A percentile compares a stretch with the other conserved stretches of the same genome.
Evolutionary conservation across 1,140 invertebrate genomes (phyloP).

Genomic region (Sipha flava): DNA sequence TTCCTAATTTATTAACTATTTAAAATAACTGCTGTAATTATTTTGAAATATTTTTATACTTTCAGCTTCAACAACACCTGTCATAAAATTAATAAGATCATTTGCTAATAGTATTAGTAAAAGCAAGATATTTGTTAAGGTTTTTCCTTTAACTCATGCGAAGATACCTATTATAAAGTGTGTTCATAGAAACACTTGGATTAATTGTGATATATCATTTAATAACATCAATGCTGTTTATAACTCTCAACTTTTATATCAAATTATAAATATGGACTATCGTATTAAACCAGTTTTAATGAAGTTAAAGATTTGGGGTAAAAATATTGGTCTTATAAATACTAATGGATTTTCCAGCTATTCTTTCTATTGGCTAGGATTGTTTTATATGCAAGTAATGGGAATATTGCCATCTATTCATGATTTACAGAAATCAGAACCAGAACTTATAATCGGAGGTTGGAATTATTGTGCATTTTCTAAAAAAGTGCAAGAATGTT

Average conservation of each 20-base stretch:
- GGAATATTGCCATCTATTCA: neutral
- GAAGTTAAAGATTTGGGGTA: constrained; percentile 1
- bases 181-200: constrained; percentile 42
- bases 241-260: neutral
- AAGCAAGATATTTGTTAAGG: constrained; percentile 38
- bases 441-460: neutral
- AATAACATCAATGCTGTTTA: constrained; percentile 36
- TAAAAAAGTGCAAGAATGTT: neutral
- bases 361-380: constrained; percentile 12
- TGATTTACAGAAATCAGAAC: constrained; percentile 4
- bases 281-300: neutral
- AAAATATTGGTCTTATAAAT: neutral
- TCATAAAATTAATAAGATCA: neutral
- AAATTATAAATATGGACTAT: neutral
- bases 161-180: constrained; percentile 52
- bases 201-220: constrained; percentile 53
- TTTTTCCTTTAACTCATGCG: constrained; percentile 44
- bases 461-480: constrained; percentile 30
- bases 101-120: neutral
- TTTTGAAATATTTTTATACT: too few relatives aligned
- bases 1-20: too few relatives aligned
- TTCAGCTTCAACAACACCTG: neutral
- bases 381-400: constrained; percentile 10
- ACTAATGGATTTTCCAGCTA: constrained; percentile 21
- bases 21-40: too few relatives aligned